Evolutionary conservation across 1,140 invertebrate species (phyloP), one percentile per base, ranked within the genome.

Genomic region (Copidosoma floridanum): DNA sequence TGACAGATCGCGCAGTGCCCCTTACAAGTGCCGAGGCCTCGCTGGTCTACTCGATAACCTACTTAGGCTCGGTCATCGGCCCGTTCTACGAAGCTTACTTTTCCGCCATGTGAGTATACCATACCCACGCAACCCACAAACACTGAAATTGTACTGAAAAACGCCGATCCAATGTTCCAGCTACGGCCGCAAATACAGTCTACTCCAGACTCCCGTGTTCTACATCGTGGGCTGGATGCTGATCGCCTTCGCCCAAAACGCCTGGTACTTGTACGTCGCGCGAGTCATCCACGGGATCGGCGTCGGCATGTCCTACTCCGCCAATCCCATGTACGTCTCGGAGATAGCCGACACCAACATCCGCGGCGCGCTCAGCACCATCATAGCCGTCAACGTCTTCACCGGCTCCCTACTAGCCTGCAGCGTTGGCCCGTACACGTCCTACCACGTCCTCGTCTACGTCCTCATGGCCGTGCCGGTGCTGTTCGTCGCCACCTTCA

Each of bases 361-460:
- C 14, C 76, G 90, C 8, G 90, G 91, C 0, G 83, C 86, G 1
- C 81, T 90, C 63, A 86, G 88, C 0, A 86, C 88, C 1, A 78
- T 88, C 11, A 87, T 88, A 52, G 88, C 89, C 23, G 82, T 89
- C 1, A 81, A 81, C 54, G 77, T 81, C 2, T 81, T 78, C 56
- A 78, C 89, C 11, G 91, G 91, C 1, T 91, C 91, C 48, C 72
- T 92, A 6, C 72, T 88, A 2, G 84, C 87, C 18, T 91, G 90
- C 71, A 81, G 83, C 52, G 79, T 90, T 21, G 89, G 89, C 7
- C 82, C 85, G 0, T 85, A 82, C 66, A 80, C 85, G 0, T 84
- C 82, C n/a, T 87, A 85, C 54, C 73, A 81, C 1, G 78, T 82
- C 0, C 67, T 86, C 0, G 83, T 82, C 0, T 74, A 78, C 26